Conservation (phyloP, 1,140 invertebrate species). For the Aphelenchoides avenae region DNA sequence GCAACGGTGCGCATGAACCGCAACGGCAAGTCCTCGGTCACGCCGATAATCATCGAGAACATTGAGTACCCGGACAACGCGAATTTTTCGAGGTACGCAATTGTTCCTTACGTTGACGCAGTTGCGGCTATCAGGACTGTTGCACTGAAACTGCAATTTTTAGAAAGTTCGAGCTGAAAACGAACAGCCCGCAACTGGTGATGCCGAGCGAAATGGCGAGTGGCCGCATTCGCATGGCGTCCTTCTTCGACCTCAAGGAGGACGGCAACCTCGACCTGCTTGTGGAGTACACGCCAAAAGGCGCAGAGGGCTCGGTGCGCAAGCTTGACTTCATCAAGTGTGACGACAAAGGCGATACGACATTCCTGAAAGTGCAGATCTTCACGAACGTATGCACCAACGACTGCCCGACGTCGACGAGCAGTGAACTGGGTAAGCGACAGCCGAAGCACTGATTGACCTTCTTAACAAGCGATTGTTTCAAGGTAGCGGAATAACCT, state of each 20-base stretch:
- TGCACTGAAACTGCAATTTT: constrained; percentile 15
- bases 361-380: constrained; percentile 56
- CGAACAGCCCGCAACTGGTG: constrained; percentile 23
- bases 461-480: neutral
- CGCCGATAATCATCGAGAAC: constrained; percentile 44
- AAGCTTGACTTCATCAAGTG: constrained; percentile 52
- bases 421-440: constrained; percentile 9
- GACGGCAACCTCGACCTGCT: constrained; percentile 55
- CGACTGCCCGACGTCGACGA: constrained; percentile 20
- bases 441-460: neutral
- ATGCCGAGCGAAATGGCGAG: constrained; percentile 34
- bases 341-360: constrained; percentile 58
- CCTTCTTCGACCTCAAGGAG: constrained; percentile 56
- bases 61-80: constrained; percentile 4
- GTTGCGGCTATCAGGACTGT: neutral
- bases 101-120: neutral
- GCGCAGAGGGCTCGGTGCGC: neutral
- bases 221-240: constrained; percentile 20
- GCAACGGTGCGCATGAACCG: constrained; percentile 23
- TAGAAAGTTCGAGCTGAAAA: constrained; percentile 51
- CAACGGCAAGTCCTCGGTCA: constrained; percentile 2
- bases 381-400: constrained; percentile 48
- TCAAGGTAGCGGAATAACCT: constrained; percentile 50
- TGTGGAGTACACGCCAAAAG: constrained; percentile 42
- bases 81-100: constrained; percentile 12